Conservation (phyloP, 2,113 vertebrate species). For the Gavia stellata region DNA sequence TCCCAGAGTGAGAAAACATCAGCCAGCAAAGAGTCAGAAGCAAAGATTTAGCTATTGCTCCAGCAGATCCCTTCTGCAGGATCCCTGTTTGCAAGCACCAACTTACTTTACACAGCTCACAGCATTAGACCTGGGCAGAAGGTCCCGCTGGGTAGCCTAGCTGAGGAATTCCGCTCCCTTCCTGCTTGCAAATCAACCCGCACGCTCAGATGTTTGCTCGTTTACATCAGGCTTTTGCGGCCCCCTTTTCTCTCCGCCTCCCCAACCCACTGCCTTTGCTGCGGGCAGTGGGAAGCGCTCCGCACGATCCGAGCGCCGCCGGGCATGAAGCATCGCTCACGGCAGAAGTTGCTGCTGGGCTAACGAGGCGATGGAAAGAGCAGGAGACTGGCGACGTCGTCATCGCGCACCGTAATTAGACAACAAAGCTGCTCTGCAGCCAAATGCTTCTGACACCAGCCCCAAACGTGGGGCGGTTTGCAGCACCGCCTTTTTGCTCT, state of each 20-base stretch:
- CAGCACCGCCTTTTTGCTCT: background rate
- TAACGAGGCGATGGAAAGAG: background rate
- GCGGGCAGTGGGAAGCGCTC: background rate
- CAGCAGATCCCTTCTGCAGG: background rate
- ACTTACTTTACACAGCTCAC: accelerated
- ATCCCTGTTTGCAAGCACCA: background rate
- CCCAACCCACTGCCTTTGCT: background rate
- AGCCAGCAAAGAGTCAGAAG: background rate
- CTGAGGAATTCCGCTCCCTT: background rate
- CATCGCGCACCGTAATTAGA: accelerated
- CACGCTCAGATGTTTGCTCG: accelerated
- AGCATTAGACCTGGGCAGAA: background rate
- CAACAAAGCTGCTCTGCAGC: background rate
- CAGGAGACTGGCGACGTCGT: accelerated
- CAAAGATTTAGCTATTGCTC: background rate
- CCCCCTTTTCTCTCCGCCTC: accelerated
- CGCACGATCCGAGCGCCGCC: accelerated
- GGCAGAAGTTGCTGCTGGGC: background rate
- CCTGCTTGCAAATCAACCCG: background rate
- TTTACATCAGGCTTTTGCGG: accelerated
- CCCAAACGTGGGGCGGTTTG: background rate
- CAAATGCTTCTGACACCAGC: background rate
- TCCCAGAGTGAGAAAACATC: background rate
- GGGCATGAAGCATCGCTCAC: background rate
- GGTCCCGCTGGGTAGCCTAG: background rate